Conservation (phyloP, 64 coral and sea anemone species). For the Porites australiensis region DNA sequence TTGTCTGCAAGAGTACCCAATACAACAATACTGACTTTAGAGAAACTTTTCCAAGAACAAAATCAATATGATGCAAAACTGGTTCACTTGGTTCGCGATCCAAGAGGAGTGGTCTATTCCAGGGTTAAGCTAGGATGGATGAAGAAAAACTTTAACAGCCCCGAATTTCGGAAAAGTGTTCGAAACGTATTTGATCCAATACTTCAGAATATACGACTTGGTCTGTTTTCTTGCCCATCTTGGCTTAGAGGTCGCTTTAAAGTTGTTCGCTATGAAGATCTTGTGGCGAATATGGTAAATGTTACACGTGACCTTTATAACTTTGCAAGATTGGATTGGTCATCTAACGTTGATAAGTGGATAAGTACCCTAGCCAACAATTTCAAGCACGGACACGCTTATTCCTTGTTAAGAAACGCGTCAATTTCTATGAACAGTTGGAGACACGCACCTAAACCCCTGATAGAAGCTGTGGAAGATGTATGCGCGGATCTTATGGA, state of each 20-base stretch:
- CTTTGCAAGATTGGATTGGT: not conserved
- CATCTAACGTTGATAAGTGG: too few species aligned
- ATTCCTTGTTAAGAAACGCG: too few species aligned
- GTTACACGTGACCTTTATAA: not conserved
- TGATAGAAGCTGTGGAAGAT: not conserved
- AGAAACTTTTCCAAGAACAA: not conserved
- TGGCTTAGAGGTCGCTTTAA: conserved; percentile 4
- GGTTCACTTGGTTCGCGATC: conserved; percentile 1
- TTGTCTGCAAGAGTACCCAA: not conserved
- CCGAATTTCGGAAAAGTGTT: not conserved
- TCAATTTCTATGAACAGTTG: not conserved
- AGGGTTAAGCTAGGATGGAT: not conserved
- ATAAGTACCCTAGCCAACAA: too few species aligned
- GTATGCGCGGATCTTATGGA: not conserved
- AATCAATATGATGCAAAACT: not conserved
- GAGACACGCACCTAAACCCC: not conserved
- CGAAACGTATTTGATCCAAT: not conserved
- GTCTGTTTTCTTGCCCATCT: not conserved
- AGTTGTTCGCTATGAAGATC: not conserved
- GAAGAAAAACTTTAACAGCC: not conserved
- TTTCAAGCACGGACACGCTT: too few species aligned
- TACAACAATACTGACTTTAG: not conserved
- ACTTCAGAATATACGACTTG: not conserved
- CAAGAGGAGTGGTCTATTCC: not conserved
- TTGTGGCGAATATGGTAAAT: not conserved